phyloP scores from a whole-genome alignment of 2,797 vertebrate genomes.

The Enteromius afrohamiltoni region DNA sequence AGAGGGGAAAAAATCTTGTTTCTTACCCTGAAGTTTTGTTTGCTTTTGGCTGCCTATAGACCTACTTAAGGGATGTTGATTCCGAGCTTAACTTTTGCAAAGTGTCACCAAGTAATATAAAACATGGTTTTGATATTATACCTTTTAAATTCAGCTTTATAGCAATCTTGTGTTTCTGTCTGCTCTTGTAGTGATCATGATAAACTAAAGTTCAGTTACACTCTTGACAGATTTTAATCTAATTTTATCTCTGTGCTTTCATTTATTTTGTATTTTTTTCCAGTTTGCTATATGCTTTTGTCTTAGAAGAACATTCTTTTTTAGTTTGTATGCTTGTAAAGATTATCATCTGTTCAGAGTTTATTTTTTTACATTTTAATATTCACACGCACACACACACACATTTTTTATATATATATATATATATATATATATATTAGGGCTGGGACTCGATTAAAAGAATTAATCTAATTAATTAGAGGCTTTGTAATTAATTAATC shows the following conservation, averaged over 20 bases:
- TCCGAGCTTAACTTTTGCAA: conserved; percentile 22
- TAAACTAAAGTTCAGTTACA: conserved; percentile 2
- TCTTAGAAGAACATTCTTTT: neutral
- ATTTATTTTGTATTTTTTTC: neutral
- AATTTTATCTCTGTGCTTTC: neutral
- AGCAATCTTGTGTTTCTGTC: neutral
- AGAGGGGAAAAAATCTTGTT: neutral
- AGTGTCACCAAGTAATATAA: conserved; percentile 18
- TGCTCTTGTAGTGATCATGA: neutral
- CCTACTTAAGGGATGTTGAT: conserved; percentile 2
- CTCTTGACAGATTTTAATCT: neutral
- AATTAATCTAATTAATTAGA: too few species aligned
- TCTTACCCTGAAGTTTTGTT: conserved; percentile 14
- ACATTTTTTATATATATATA: too few species aligned
- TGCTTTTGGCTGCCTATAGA: conserved; percentile 31
- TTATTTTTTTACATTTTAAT: too few species aligned
- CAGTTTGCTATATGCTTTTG: neutral
- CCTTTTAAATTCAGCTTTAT: conserved; percentile 5
- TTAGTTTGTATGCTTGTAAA: neutral
- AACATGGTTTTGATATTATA: conserved; percentile 7
- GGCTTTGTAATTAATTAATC: too few species aligned
- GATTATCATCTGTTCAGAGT: neutral
- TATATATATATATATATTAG: too few species aligned
- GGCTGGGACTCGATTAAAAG: too few species aligned
- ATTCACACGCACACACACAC: too few species aligned